These are phyloP conservation scores for Raphicerus campestris DNA, from an alignment of 2,113 vertebrate genomes.

Conservation along the genomic window DNA sequence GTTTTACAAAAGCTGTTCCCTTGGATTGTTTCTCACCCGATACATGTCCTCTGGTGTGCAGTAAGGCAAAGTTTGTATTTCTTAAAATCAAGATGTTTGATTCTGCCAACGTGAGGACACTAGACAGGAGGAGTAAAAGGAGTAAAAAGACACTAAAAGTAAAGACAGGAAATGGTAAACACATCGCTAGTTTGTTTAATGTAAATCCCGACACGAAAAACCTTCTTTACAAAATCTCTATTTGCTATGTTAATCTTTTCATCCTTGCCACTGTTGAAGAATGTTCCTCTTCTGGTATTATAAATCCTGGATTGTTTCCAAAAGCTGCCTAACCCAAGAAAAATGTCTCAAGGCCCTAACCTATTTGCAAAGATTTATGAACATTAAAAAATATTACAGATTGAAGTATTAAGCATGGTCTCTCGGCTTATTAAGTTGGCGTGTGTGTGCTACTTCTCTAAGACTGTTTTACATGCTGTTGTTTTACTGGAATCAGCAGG, in stretches of 20 bases:
- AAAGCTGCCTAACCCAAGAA: slow-evolving; percentile 30
- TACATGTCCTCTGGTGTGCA: background rate
- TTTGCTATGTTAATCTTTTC: slow-evolving; percentile 47
- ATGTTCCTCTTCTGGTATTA: slow-evolving; percentile 41
- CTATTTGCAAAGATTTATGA: slow-evolving; percentile 44
- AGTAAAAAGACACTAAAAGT: background rate
- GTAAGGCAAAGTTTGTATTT: background rate
- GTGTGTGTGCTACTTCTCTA: background rate
- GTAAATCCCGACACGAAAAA: slow-evolving; percentile 29
- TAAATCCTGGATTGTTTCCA: slow-evolving; percentile 30
- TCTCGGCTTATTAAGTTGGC: background rate
- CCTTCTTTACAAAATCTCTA: background rate
- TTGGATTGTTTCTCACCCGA: background rate
- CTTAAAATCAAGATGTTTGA: background rate
- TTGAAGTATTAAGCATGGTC: background rate
- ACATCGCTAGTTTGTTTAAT: background rate
- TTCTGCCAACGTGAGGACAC: background rate
- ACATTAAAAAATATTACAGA: background rate
- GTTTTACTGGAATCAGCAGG: background rate
- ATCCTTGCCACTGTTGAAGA: background rate
- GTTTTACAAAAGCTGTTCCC: background rate
- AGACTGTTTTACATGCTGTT: background rate
- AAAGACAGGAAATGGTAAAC: background rate
- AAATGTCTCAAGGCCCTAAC: slow-evolving; percentile 43
- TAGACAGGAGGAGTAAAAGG: no score